phyloP scores from a whole-genome alignment of 2,113 vertebrate species.

The Notarius quadriscutis region DNA sequence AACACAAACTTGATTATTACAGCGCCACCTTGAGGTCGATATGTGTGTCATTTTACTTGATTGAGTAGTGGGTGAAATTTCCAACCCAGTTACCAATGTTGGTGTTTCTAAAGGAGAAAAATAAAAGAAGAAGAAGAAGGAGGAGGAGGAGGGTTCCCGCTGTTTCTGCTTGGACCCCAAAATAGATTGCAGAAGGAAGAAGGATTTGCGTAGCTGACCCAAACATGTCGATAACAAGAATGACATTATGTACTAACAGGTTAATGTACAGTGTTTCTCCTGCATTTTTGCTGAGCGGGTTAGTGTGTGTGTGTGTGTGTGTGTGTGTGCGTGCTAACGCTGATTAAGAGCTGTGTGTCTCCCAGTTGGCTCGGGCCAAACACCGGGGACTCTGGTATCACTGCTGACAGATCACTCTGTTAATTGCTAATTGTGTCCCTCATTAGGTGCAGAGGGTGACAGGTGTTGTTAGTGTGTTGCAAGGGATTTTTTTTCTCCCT shows the following conservation, averaged over 20 bases:
- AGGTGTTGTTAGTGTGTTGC: conserved; percentile 81
- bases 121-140: too few relatives aligned
- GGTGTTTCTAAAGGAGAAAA: too few relatives aligned
- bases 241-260: background rate
- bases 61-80: too few relatives aligned
- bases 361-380: conserved; percentile 46
- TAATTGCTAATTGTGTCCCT: conserved; percentile 84
- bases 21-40: too few relatives aligned
- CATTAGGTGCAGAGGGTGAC: conserved; percentile 79
- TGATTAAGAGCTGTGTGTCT: conserved; percentile 51
- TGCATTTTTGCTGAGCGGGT: background rate
- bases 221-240: background rate
- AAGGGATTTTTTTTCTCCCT: conserved; percentile 67
- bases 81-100: too few relatives aligned
- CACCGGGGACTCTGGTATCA: conserved; percentile 70
- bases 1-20: too few relatives aligned
- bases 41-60: too few relatives aligned
- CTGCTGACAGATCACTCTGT: conserved; percentile 77
- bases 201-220: background rate
- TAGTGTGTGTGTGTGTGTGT: conserved; percentile 16
- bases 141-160: too few relatives aligned
- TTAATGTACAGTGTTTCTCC: background rate
- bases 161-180: too few relatives aligned
- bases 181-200: background rate
- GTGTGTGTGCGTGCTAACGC: conserved; percentile 32